Evolutionary conservation across 2,797 vertebrate species (phyloP).

Genomic region (Gymnothorax reevesii): DNA sequence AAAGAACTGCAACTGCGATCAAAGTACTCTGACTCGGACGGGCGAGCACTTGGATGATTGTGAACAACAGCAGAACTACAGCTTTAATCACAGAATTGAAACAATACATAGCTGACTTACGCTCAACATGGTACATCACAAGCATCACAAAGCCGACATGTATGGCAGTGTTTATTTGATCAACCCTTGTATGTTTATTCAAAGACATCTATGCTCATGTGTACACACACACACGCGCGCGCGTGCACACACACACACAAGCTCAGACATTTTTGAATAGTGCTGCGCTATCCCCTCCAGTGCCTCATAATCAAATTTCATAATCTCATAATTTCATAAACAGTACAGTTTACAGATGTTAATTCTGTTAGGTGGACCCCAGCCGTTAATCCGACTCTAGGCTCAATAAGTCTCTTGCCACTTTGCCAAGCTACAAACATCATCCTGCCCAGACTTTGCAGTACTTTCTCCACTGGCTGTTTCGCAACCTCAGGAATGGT

Average conservation of each 20-base stretch:
- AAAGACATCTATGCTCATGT: background rate
- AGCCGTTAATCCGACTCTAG: slow-evolving; percentile 23
- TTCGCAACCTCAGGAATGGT: background rate
- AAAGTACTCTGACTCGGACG: no score
- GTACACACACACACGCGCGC: background rate
- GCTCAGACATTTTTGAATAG: background rate
- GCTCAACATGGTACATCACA: no score
- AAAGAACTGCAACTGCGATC: no score
- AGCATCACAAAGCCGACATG: no score
- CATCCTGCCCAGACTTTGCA: background rate
- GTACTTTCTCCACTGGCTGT: background rate
- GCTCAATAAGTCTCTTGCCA: slow-evolving; percentile 27
- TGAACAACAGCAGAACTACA: no score
- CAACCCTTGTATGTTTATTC: background rate
- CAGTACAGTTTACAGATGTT: slow-evolving; percentile 7
- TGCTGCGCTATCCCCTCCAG: background rate
- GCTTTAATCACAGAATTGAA: no score
- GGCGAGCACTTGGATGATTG: no score
- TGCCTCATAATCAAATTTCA: background rate
- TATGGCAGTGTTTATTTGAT: no score
- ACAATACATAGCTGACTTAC: no score
- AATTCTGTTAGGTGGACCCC: slow-evolving; percentile 30
- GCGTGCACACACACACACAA: background rate
- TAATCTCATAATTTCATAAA: background rate
- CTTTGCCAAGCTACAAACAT: background rate